Evolutionary conservation across 2,113 vertebrate species (phyloP), one percentile per base, ranked within the genome.

Genomic region (Gymnorhina tibicen): DNA sequence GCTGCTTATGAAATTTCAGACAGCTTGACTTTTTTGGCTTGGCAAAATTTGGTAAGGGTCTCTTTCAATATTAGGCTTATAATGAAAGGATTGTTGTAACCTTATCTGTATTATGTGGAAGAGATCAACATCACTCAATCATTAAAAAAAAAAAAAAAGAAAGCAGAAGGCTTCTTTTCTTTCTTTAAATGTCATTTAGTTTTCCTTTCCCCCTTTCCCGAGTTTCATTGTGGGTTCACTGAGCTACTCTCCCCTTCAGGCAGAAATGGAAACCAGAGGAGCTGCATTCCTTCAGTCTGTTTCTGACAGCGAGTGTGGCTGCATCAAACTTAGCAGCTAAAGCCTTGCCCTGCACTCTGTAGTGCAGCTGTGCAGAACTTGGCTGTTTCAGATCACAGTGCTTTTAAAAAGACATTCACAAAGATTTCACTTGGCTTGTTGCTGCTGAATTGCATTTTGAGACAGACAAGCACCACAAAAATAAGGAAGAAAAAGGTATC

Each of bases 201-300:
- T 86, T 91, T 95, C 49, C 66, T 85, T 90, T 87, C 69, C 88
- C 77, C 64, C 64, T 87, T 69, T 87, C 55, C 84, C 84, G 91
- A 93, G 96, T 94, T 93, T 91, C 58, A 13, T 46, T 95, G 96
- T 94, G 93, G 93, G 90, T 77, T 76, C 96, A 95, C 72, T 79
- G 91, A 96, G 95, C 93, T 95, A 97, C 88, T 79, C 88, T 82
- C 92, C 92, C 96, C 26, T 90, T 93, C 91, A 91, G 95, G 96
- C 97, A 96, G 95, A 97, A 94, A 26, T 82, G 52, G 50, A 97
- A 98, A 97, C 97, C 97, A 91, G 97, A 91, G 82, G 83, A 83
- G 94, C 49, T 85, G 86, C 98, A 98, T 97, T 98, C 97, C 85
- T 97, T 94, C 80, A 85, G 84, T 70, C 62, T 4, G 0, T 91